These are phyloP conservation scores for Microctonus brassicae DNA, from an alignment of 2,888 invertebrate species.

Conservation along the genomic window DNA sequence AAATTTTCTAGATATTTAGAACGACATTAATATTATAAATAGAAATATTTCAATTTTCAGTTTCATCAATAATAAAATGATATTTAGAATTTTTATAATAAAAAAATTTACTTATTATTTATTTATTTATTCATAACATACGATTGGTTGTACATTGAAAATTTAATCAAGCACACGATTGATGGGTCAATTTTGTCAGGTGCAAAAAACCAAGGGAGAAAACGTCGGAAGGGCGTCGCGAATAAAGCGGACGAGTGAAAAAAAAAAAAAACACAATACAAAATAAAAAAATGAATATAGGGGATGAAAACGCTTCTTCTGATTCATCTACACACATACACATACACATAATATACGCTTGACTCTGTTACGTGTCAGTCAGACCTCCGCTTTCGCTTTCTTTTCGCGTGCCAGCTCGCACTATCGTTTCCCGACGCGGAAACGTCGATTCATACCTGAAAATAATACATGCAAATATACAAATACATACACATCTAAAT, in stretches of 20 bases:
- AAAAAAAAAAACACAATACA: too few relatives aligned
- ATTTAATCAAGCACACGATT: slow-evolving; percentile 1
- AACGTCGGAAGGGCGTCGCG: background rate
- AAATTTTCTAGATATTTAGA: too few relatives aligned
- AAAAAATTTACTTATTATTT: too few relatives aligned
- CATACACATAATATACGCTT: slow-evolving; percentile 17
- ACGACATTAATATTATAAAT: too few relatives aligned
- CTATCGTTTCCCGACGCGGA: slow-evolving; percentile 45
- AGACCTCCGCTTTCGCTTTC: slow-evolving; percentile 54
- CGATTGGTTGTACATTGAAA: background rate
- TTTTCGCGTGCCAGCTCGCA: slow-evolving; percentile 48
- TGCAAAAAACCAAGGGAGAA: slow-evolving; percentile 4
- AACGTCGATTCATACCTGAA: slow-evolving; percentile 40
- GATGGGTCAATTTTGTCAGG: slow-evolving; percentile 15
- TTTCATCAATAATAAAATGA: too few relatives aligned
- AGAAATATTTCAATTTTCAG: too few relatives aligned
- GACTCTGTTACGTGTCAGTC: slow-evolving; percentile 44
- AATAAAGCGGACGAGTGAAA: background rate
- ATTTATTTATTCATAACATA: background rate
- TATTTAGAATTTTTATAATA: too few relatives aligned
- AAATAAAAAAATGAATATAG: background rate
- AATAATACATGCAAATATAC: background rate
- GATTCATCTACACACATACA: background rate
- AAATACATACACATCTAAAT: background rate
- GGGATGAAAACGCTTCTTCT: background rate